Conservation (phyloP, 2,888 invertebrate genomes). For the Adelognathus sp. region DNA sequence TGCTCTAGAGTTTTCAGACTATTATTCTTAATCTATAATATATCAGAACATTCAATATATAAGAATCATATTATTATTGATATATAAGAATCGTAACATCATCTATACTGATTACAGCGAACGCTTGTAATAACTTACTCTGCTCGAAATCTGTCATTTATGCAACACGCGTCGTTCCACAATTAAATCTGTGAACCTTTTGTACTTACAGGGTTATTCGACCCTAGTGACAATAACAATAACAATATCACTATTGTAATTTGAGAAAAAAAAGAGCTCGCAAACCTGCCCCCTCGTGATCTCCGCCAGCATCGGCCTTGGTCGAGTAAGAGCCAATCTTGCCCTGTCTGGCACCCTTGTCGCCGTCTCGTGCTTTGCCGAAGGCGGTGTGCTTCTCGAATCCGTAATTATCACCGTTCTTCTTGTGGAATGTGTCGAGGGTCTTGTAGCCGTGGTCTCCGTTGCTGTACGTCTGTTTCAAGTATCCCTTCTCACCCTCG, state of each 20-base stretch:
- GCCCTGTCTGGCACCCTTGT: conserved; percentile 69
- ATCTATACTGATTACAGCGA: too few species aligned
- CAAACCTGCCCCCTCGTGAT: conserved; percentile 81
- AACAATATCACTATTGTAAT: conserved; percentile 25
- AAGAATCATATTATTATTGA: too few species aligned
- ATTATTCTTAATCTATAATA: too few species aligned
- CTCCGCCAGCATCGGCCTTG: conserved; percentile 80
- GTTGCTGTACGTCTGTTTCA: conserved; percentile 85
- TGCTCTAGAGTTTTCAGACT: too few species aligned
- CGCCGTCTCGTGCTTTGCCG: conserved; percentile 81
- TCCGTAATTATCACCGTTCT: conserved; percentile 88
- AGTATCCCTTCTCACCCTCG: conserved; percentile 85
- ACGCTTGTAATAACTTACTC: too few species aligned
- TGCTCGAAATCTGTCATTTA: too few species aligned
- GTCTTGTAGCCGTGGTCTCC: conserved; percentile 89
- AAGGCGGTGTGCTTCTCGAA: conserved; percentile 87
- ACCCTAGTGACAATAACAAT: neutral
- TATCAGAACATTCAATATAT: too few species aligned
- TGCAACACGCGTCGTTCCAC: too few species aligned
- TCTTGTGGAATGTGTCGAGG: conserved; percentile 88
- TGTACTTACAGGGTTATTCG: neutral
- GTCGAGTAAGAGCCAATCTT: conserved; percentile 66
- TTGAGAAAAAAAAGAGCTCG: conserved; percentile 42
- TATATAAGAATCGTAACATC: too few species aligned
- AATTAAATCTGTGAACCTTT: neutral